Base-by-base conservation (phyloP, 2,113 vertebrate species). In the Toxotes chatareus region DNA sequence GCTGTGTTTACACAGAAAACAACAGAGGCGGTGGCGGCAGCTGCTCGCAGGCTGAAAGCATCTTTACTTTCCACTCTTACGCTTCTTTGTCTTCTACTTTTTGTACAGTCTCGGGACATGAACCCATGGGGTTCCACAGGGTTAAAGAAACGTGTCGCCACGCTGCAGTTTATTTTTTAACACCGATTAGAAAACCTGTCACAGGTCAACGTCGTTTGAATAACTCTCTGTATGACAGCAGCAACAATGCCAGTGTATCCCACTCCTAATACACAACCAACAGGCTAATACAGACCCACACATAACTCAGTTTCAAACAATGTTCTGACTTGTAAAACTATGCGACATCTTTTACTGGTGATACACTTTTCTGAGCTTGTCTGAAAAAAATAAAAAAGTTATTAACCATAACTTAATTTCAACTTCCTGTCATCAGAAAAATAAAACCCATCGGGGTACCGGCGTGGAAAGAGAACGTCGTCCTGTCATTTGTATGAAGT, bases 401-500 rank as follows among this genome's bases (percentile, higher is more conserved):
- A 59, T 76, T 70, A 87, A 72, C 36, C 23, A 34, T 7, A 0
- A 76, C 21, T 67, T 78, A 62, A 72, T 73, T 70, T 71, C 80
- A n/a, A 67, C 73, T 74, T 51, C 49, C 71, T 65, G 86, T 63
- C 63, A 62, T 76, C 60, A 56, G 71, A 60, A 56, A 47, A 60
- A 23, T 1, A 65, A 53, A 40, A 76, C 12, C 60, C 66, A 60
- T 51, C 49, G 65, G 61, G 56, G 49, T 13, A 9, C 12, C 1
- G 11, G 60, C 0, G 46, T 53, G 67, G 61, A 72, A 69, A 72
- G 23, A 70, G 63, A 77, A 36, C 49, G 46, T n/a, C 40, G 31
- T 71, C 55, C 64, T 72, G 76, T 72, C 88, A 36, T 86, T 57
- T 84, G 66, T 51, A 34, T n/a, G n/a, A n/a, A n/a, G n/a, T n/a